These are phyloP conservation scores for Xenopus laevis DNA, from an alignment of 2,113 vertebrate genomes.

Conservation along the genomic window DNA sequence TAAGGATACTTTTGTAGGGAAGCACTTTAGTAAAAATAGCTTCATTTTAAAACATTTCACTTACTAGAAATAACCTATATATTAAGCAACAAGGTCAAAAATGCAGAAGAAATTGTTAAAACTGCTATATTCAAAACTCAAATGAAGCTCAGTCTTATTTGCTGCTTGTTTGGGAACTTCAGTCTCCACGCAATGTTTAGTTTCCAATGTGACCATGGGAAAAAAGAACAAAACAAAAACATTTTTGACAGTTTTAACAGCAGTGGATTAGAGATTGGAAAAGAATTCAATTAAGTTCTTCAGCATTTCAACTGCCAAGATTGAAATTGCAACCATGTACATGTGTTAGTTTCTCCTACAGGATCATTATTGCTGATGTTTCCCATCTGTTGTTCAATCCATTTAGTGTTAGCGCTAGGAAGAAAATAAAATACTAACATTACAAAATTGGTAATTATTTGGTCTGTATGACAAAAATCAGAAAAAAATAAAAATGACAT, in stretches of 20 bases:
- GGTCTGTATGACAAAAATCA: constrained; percentile 33
- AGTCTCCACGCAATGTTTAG: neutral
- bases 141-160: neutral
- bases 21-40: no score
- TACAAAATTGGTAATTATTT: constrained; percentile 40
- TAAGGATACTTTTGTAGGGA: no score
- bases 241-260: constrained; percentile 45
- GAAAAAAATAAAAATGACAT: constrained; percentile 16
- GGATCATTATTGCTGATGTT: constrained; percentile 46
- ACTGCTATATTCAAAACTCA: neutral
- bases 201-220: constrained; percentile 28
- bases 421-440: constrained; percentile 40
- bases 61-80: no score
- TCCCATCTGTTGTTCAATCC: constrained; percentile 41
- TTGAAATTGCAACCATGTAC: constrained; percentile 43
- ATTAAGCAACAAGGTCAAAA: no score
- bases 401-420: constrained; percentile 21
- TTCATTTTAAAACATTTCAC: no score
- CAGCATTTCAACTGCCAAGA: constrained; percentile 45
- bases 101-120: no score
- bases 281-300: constrained; percentile 45
- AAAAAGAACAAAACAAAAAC: constrained; percentile 18
- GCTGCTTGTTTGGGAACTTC: neutral
- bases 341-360: constrained; percentile 44
- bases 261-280: constrained; percentile 44